Conservation (phyloP, 2,797 vertebrate species). For the Alectoris magna region DNA sequence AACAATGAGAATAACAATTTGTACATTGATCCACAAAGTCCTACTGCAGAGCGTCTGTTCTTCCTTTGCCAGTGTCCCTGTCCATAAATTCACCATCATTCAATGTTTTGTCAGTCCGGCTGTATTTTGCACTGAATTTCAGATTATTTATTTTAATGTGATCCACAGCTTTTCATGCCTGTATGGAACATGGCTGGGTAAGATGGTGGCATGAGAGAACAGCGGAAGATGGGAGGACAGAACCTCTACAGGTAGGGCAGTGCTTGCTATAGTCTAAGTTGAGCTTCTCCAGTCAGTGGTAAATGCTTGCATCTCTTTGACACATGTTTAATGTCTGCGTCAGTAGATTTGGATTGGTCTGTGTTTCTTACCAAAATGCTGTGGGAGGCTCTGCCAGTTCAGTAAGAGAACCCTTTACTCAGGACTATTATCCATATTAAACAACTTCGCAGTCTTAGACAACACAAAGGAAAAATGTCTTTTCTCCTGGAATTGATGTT, state of each 20-base stretch:
- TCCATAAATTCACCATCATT: background rate
- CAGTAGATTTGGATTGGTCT: background rate
- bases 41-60: slow-evolving; percentile 49
- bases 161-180: background rate
- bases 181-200: background rate
- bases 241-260: background rate
- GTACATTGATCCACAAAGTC: slow-evolving; percentile 77
- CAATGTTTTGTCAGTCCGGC: background rate
- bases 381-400: background rate
- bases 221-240: background rate
- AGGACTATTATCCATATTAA: background rate
- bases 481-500: background rate
- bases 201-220: background rate
- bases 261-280: background rate
- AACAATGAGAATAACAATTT: slow-evolving; percentile 77
- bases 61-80: background rate
- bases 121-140: background rate
- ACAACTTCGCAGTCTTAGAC: background rate
- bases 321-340: background rate
- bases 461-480: background rate
- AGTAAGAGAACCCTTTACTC: background rate
- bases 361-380: slow-evolving; percentile 10
- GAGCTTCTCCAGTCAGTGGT: background rate
- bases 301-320: background rate
- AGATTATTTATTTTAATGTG: background rate